A percentile compares a stretch with the other conserved stretches of the same genome.
Conservation (phyloP, 2,888 invertebrate species). For the Idaea biselata region DNA sequence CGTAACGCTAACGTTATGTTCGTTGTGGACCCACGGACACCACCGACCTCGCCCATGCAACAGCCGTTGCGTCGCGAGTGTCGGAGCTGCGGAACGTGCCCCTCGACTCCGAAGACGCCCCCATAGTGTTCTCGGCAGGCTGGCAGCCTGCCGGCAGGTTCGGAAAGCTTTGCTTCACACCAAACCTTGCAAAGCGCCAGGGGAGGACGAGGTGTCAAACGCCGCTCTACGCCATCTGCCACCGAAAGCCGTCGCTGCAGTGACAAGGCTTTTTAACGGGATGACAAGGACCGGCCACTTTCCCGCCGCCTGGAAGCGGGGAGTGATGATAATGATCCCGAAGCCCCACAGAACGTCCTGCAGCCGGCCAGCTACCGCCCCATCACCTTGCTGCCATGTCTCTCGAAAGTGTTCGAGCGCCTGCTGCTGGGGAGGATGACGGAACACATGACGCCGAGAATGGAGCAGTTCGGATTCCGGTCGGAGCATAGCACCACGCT, state of each 20-base stretch:
- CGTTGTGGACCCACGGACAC: neutral
- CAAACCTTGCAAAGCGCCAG: no score
- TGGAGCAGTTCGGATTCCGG: conserved; percentile 22
- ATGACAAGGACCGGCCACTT: conserved; percentile 13
- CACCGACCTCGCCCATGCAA: no score
- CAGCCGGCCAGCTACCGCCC: neutral
- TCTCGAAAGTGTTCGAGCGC: neutral
- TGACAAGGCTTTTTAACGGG: no score
- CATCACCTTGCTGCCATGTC: neutral
- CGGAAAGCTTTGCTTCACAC: no score
- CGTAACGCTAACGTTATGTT: no score
- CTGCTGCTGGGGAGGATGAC: no score
- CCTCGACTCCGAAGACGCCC: neutral
- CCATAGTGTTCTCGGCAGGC: neutral
- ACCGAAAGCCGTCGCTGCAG: no score
- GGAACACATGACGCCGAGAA: neutral
- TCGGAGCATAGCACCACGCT: conserved; percentile 18
- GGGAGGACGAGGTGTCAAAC: no score
- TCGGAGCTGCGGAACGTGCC: neutral
- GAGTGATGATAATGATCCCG: conserved; percentile 12
- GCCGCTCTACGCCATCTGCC: no score
- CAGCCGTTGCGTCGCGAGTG: neutral
- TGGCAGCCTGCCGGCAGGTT: no score
- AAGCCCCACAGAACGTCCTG: neutral
- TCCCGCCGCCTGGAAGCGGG: conserved; percentile 21